These are phyloP conservation scores for Thaumetopoea pityocampa DNA, from an alignment of 1,140 invertebrate species.

Conservation along the genomic window DNA sequence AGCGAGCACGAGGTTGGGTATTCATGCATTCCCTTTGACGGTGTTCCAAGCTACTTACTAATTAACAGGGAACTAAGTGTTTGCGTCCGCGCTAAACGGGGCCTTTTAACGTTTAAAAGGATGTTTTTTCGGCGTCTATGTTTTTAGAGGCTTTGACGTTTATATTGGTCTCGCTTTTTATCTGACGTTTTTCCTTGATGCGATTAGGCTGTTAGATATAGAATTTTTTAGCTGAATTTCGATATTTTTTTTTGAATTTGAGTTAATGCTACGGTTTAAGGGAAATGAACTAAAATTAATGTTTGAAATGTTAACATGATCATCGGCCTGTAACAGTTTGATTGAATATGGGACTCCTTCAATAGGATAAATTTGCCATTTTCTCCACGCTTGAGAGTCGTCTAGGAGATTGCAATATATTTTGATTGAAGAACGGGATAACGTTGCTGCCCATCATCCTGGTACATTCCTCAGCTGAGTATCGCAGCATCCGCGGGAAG, in stretches of 20 bases:
- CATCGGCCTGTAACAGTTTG: too few relatives aligned
- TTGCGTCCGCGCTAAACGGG: slow-evolving; percentile 72
- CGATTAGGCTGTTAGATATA: slow-evolving; percentile 44
- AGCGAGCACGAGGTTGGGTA: slow-evolving; percentile 67
- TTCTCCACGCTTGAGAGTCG: too few relatives aligned
- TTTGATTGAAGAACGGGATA: too few relatives aligned
- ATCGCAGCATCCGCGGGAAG: too few relatives aligned
- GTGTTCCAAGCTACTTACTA: slow-evolving; percentile 67
- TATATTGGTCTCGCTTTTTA: slow-evolving; percentile 64
- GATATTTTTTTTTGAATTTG: slow-evolving; percentile 5
- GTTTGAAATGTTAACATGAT: too few relatives aligned
- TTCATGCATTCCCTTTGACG: slow-evolving; percentile 75
- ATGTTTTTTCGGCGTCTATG: slow-evolving; percentile 53
- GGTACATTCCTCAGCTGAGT: too few relatives aligned
- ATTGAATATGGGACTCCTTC: too few relatives aligned
- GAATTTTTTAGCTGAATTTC: slow-evolving; percentile 17
- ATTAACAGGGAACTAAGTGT: slow-evolving; percentile 73
- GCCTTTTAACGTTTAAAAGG: slow-evolving; percentile 74
- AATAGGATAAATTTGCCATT: too few relatives aligned
- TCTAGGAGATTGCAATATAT: too few relatives aligned
- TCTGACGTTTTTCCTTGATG: slow-evolving; percentile 51
- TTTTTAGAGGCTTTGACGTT: slow-evolving; percentile 63
- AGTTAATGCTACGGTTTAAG: slow-evolving; percentile 1
- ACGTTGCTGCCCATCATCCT: too few relatives aligned
- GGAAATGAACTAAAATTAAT: neutral